Conservation (phyloP, 2,113 vertebrate species). For the Uria lomvia region DNA sequence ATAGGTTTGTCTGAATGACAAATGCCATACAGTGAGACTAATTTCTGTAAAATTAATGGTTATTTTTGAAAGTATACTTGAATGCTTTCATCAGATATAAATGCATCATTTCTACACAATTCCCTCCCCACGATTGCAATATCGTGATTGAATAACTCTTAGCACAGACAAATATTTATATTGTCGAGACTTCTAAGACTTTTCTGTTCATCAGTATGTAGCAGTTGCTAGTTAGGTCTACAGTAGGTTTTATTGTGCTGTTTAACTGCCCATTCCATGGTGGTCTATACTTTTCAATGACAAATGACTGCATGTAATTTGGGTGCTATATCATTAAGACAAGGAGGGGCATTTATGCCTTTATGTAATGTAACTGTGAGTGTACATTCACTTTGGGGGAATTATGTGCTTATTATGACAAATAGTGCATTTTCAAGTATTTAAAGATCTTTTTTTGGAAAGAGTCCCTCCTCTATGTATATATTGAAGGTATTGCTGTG, state of each 20-base stretch:
- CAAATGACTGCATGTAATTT: constrained; percentile 29
- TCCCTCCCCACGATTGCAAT: neutral
- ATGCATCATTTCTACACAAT: neutral
- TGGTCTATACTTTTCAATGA: constrained; percentile 35
- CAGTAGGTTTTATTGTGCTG: constrained; percentile 36
- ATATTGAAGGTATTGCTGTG: constrained; percentile 61
- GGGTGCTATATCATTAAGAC: constrained; percentile 47
- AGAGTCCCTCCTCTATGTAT: neutral
- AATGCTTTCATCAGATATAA: neutral
- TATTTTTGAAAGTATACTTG: neutral
- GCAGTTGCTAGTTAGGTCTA: neutral
- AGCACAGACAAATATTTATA: constrained; percentile 7
- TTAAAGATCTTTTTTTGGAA: constrained; percentile 23
- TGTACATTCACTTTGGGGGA: neutral
- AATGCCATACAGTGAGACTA: neutral
- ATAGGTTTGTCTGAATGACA: neutral
- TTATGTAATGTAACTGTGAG: constrained; percentile 1
- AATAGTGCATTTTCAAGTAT: constrained; percentile 36
- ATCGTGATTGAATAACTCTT: neutral
- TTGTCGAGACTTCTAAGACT: constrained; percentile 22
- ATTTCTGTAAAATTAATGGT: neutral
- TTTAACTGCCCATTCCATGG: neutral
- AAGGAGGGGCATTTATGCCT: constrained; percentile 30
- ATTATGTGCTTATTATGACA: constrained; percentile 39
- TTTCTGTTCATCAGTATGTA: constrained; percentile 5